Percentiles rank a stretch among this genome's conserved stretches.
Evolutionary conservation across 2,113 vertebrate genomes (phyloP).

Genomic region (Micronycteris hirsuta): DNA sequence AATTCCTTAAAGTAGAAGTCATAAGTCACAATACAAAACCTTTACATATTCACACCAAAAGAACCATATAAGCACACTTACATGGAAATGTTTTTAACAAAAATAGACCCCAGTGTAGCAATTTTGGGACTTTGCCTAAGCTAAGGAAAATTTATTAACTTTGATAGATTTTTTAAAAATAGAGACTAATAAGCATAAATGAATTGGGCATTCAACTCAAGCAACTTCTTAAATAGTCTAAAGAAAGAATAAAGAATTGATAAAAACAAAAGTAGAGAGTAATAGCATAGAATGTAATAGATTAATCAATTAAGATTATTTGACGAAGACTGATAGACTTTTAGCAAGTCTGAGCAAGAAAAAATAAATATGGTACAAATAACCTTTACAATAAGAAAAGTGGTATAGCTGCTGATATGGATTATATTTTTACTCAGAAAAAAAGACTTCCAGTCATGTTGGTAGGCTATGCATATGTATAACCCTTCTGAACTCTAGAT

Average conservation of each 20-base stretch:
- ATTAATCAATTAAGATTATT: background rate
- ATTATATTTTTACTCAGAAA: conserved; percentile 22
- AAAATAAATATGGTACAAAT: background rate
- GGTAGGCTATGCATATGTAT: background rate
- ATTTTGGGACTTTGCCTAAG: background rate
- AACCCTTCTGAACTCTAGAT: background rate
- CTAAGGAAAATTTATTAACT: background rate
- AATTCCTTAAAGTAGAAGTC: background rate
- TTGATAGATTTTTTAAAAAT: background rate
- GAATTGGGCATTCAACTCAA: background rate
- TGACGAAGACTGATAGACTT: background rate
- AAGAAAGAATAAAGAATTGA: background rate
- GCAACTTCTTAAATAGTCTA: background rate
- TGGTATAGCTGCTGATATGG: background rate
- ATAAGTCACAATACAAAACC: background rate
- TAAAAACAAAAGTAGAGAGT: background rate
- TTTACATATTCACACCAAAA: background rate
- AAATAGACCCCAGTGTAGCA: background rate
- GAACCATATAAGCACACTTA: background rate
- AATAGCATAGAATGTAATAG: background rate
- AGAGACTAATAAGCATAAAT: background rate
- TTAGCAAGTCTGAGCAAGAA: background rate
- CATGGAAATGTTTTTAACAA: background rate
- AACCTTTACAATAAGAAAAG: conserved; percentile 5
- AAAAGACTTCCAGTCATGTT: background rate